These are phyloP conservation scores for Petroica traversi DNA, from an alignment of 2,113 vertebrate species.

Conservation along the genomic window DNA sequence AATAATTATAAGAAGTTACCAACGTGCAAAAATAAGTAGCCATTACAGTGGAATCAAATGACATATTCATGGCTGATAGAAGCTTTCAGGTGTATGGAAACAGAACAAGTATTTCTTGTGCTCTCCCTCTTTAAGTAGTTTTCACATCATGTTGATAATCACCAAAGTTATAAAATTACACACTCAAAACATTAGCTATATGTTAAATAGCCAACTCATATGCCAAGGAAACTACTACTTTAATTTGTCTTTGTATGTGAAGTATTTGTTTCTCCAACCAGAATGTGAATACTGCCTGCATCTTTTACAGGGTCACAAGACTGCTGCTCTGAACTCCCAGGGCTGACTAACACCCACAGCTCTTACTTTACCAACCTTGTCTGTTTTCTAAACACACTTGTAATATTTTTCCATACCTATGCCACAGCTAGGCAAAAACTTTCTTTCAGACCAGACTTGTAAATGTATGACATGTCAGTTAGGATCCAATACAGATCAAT, in stretches of 20 bases:
- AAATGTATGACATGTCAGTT: background rate
- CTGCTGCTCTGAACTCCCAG: background rate
- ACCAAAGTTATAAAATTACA: background rate
- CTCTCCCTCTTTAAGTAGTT: background rate
- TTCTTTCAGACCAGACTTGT: background rate
- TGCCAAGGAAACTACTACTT: background rate
- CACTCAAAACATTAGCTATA: background rate
- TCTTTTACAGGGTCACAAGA: background rate
- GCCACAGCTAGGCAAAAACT: background rate
- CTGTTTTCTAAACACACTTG: rapidly evolving
- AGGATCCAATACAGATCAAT: background rate
- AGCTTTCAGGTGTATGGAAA: background rate
- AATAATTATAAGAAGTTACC: background rate
- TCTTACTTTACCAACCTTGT: background rate
- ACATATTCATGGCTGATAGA: background rate
- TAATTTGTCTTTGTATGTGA: background rate
- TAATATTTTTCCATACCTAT: background rate
- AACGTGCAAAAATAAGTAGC: background rate
- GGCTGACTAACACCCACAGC: rapidly evolving
- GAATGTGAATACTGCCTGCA: background rate
- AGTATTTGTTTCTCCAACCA: background rate
- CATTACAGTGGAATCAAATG: background rate
- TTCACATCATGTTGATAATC: background rate
- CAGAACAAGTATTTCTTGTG: background rate
- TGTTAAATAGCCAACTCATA: background rate